Percentiles rank a stretch among this genome's conserved stretches.
phyloP scores from a whole-genome alignment of 2,797 vertebrate species.

The Acanthopagrus latus region DNA sequence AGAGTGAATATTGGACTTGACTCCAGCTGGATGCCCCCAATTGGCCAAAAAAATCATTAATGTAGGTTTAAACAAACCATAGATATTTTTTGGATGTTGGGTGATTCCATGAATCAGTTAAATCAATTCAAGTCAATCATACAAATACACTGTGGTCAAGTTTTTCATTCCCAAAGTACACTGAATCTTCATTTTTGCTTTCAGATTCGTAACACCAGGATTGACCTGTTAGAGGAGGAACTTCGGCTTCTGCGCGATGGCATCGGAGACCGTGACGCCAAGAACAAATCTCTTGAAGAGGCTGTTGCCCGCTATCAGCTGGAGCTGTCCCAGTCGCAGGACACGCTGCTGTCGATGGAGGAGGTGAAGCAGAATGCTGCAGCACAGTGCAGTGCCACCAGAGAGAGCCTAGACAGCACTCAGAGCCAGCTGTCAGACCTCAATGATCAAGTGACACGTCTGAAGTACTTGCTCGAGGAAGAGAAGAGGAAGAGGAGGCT shows the following conservation, averaged over 20 bases:
- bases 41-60: not conserved
- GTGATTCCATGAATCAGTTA: not conserved
- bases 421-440: constrained; percentile 90
- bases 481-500: constrained; percentile 92
- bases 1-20: not conserved
- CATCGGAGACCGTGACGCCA: constrained; percentile 86
- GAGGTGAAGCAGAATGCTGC: constrained; percentile 90
- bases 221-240: constrained; percentile 95
- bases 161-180: not conserved
- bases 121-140: not conserved
- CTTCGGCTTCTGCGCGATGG: constrained; percentile 88
- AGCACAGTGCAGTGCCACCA: constrained; percentile 87
- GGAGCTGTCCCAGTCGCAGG: constrained; percentile 89
- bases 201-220: constrained; percentile 94
- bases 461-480: constrained; percentile 91
- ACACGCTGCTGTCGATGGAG: constrained; percentile 88
- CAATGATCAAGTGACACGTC: constrained; percentile 88
- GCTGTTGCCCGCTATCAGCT: constrained; percentile 87
- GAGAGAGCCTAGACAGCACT: constrained; percentile 90
- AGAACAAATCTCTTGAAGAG: constrained; percentile 92
- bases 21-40: not conserved
- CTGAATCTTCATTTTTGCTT: constrained; percentile 25
- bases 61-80: not conserved
- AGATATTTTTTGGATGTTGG: not conserved
- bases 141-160: not conserved